phyloP scores from a whole-genome alignment of 2,888 invertebrate genomes.

The Drosophila prolongata region DNA sequence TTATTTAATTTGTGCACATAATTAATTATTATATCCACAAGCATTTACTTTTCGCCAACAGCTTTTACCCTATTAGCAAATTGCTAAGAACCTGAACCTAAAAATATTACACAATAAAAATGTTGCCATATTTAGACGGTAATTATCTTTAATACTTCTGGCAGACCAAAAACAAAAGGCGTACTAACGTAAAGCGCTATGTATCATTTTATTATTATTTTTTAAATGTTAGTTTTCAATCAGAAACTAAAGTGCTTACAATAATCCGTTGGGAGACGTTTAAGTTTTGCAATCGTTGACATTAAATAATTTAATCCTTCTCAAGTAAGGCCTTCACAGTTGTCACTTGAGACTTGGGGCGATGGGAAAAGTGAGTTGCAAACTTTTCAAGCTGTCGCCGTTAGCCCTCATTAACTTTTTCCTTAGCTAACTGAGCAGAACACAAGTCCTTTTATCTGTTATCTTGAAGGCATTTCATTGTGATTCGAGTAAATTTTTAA shows the following conservation, averaged over 20 bases:
- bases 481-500: background rate
- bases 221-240: no score
- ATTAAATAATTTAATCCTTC: background rate
- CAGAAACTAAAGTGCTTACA: no score
- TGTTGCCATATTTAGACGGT: no score
- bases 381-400: slow-evolving; percentile 48
- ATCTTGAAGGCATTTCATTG: background rate
- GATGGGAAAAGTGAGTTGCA: background rate
- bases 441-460: background rate
- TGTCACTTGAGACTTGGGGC: slow-evolving; percentile 1
- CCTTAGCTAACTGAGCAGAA: slow-evolving; percentile 9
- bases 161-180: no score
- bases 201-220: no score
- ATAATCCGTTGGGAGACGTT: background rate
- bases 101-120: no score
- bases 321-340: background rate
- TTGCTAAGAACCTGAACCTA: background rate
- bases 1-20: slow-evolving; percentile 59
- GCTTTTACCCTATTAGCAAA: background rate
- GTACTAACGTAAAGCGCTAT: no score
- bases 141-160: no score
- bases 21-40: slow-evolving; percentile 1
- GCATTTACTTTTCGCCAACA: slow-evolving; percentile 47
- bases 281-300: background rate
- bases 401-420: slow-evolving; percentile 53